Conservation (phyloP, 2,113 vertebrate genomes). For the Syngnathus floridae region DNA sequence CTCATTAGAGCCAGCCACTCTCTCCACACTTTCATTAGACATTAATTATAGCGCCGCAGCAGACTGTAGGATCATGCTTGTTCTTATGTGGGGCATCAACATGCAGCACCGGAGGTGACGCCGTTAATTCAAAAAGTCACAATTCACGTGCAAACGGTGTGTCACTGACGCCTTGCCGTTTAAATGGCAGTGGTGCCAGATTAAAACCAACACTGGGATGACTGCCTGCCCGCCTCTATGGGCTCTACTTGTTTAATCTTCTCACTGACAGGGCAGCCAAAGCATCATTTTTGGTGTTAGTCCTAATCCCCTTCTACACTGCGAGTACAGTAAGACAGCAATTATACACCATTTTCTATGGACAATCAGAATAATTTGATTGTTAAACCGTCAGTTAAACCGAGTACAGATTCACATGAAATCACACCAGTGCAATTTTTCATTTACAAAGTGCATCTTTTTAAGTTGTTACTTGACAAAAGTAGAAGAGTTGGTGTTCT, state of each 20-base stretch:
- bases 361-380: neutral
- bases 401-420: no score
- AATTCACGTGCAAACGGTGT: constrained; percentile 13
- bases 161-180: constrained; percentile 18
- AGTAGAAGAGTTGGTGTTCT: no score
- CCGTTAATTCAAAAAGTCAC: constrained; percentile 2
- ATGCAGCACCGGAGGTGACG: constrained; percentile 15
- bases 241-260: constrained; percentile 3
- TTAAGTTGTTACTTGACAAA: no score
- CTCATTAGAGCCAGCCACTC: constrained; percentile 1
- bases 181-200: constrained; percentile 16
- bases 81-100: neutral
- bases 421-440: no score
- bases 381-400: no score
- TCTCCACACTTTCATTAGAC: constrained; percentile 3
- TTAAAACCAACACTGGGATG: constrained; percentile 24
- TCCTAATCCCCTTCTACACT: neutral
- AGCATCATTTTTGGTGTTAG: constrained; percentile 8
- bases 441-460: no score
- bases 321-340: neutral
- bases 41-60: constrained; percentile 1
- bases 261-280: neutral
- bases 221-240: neutral
- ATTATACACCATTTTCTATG: neutral
- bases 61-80: neutral